These are phyloP conservation scores for Phaonia tiefii DNA, from an alignment of 2,888 invertebrate genomes.

Conservation along the genomic window DNA sequence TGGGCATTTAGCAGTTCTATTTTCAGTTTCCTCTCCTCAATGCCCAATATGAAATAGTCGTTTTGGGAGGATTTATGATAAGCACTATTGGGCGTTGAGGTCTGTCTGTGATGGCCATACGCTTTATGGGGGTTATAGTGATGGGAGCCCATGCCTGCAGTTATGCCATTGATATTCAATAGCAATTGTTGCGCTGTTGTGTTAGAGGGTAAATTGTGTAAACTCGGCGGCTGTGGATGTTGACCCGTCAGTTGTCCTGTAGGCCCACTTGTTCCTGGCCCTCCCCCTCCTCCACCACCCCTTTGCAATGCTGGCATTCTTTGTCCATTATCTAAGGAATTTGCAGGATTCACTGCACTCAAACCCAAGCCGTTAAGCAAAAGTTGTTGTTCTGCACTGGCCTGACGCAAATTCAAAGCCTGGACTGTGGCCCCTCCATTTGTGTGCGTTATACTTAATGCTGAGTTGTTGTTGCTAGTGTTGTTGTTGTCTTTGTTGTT, in stretches of 20 bases:
- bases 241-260: conserved; percentile 58
- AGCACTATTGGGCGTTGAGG: conserved; percentile 55
- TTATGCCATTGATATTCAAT: conserved; percentile 55
- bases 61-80: conserved; percentile 68
- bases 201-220: conserved; percentile 54
- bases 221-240: conserved; percentile 53
- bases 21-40: conserved; percentile 79
- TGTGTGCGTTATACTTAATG: conserved; percentile 61
- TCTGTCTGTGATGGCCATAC: conserved; percentile 64
- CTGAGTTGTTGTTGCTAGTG: conserved; percentile 54
- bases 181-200: conserved; percentile 62
- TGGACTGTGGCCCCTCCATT: conserved; percentile 51
- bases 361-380: conserved; percentile 74
- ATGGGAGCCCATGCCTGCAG: conserved; percentile 34
- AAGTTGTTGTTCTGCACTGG: conserved; percentile 75
- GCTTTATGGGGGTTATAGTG: conserved; percentile 54
- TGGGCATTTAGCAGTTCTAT: conserved; percentile 79
- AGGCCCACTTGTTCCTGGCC: conserved; percentile 47
- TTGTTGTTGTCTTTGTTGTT: conserved; percentile 52
- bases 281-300: background rate
- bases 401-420: conserved; percentile 63
- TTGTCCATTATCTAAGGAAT: conserved; percentile 61
- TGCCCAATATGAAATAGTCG: conserved; percentile 77
- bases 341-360: conserved; percentile 73
- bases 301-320: conserved; percentile 68